Conservation (phyloP, 2,888 invertebrate species). For the Hermaeophaga mercurialis region DNA sequence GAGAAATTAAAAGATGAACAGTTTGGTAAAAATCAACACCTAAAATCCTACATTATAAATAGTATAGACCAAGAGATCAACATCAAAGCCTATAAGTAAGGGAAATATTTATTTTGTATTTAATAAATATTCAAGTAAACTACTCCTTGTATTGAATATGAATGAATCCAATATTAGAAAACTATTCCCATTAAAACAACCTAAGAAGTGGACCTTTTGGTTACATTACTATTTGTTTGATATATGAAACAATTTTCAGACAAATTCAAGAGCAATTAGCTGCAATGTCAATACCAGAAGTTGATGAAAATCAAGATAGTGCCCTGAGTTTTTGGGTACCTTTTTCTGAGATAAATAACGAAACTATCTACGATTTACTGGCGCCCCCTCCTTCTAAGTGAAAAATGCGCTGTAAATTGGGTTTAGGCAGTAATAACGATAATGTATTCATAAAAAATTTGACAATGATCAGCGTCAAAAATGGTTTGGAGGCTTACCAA, state of each 20-base stretch:
- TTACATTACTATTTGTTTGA: too few relatives aligned
- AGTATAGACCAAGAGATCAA: too few relatives aligned
- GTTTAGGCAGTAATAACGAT: conserved; percentile 41
- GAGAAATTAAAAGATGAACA: too few relatives aligned
- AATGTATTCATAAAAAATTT: conserved; percentile 64
- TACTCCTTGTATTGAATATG: too few relatives aligned
- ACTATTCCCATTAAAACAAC: too few relatives aligned
- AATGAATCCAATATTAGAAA: too few relatives aligned
- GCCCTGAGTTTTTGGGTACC: conserved; percentile 76
- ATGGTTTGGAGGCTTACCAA: conserved; percentile 78
- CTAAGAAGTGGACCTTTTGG: too few relatives aligned
- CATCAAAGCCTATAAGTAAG: too few relatives aligned
- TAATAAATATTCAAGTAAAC: too few relatives aligned
- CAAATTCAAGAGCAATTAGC: conserved; percentile 45
- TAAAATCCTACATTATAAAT: too few relatives aligned
- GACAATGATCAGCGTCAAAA: conserved; percentile 55
- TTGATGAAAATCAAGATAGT: conserved; percentile 36
- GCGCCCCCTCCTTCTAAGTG: conserved; percentile 20
- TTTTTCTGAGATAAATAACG: conserved; percentile 91
- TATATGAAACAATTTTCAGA: conserved; percentile 17
- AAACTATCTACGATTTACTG: conserved; percentile 81
- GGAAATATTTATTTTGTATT: too few relatives aligned
- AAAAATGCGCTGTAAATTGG: conserved; percentile 52
- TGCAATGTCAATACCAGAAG: conserved; percentile 38
- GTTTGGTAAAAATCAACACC: too few relatives aligned